phyloP scores from a whole-genome alignment of 1,140 invertebrate species.

The Eurosta solidaginis region DNA sequence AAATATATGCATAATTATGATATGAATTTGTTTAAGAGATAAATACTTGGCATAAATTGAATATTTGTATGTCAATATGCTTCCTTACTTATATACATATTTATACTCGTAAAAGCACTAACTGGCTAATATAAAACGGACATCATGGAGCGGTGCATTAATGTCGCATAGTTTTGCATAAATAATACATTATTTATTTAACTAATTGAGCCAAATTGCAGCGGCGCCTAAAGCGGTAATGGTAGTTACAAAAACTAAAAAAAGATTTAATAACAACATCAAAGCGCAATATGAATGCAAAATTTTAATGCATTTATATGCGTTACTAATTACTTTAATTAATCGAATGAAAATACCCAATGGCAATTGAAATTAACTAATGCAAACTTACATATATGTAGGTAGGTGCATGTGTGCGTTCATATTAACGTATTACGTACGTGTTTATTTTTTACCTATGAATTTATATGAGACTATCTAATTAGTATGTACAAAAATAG shows the following conservation, averaged over 20 bases:
- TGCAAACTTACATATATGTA: background rate
- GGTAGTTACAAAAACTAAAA: background rate
- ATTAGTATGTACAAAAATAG: no score
- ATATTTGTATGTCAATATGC: constrained; percentile 13
- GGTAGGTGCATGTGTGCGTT: background rate
- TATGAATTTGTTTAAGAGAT: constrained; percentile 7
- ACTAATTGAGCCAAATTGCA: constrained; percentile 22
- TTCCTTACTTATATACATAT: no score
- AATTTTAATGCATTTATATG: constrained; percentile 22
- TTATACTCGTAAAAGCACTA: background rate
- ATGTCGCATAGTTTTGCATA: background rate
- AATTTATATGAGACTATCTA: no score
- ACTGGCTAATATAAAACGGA: background rate
- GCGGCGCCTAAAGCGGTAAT: background rate
- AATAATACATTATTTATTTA: constrained; percentile 27
- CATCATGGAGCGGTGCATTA: background rate
- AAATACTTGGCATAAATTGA: constrained; percentile 11
- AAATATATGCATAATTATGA: background rate
- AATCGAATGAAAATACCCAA: constrained; percentile 20
- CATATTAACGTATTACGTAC: background rate
- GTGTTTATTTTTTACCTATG: background rate
- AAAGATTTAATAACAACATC: background rate
- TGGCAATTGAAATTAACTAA: background rate
- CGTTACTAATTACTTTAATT: constrained; percentile 21
- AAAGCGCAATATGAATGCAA: background rate